Evolutionary conservation across 2,888 invertebrate genomes (phyloP).

Genomic region (Phalera bucephala): DNA sequence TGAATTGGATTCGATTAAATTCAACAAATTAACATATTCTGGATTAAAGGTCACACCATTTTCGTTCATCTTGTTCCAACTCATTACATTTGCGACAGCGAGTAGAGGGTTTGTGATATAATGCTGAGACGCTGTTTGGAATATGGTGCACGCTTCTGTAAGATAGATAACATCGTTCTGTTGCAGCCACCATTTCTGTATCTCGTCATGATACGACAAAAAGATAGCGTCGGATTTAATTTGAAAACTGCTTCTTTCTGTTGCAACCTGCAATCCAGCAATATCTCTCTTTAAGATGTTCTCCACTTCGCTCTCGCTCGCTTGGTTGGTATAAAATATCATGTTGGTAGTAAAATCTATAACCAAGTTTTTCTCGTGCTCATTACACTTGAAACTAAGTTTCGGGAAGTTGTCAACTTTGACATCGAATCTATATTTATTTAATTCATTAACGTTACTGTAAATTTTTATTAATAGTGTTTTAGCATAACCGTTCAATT

Average conservation of each 20-base stretch:
- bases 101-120: no score
- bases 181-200: neutral
- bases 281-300: no score
- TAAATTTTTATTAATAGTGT: constrained; percentile 1
- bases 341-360: neutral
- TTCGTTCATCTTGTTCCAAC: no score
- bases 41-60: no score
- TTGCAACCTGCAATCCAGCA: no score
- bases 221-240: neutral
- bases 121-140: no score
- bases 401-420: constrained; percentile 12
- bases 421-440: constrained; percentile 9
- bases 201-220: neutral
- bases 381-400: constrained; percentile 5
- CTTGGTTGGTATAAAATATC: neutral
- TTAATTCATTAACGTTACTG: constrained; percentile 2
- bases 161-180: neutral
- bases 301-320: neutral
- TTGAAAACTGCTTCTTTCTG: no score
- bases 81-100: no score
- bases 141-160: no score
- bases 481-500: constrained; percentile 2
- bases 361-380: neutral
- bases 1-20: neutral
- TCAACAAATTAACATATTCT: neutral